Base-by-base conservation (phyloP, 2,888 invertebrate species). In the Cryptus viduatorius region DNA sequence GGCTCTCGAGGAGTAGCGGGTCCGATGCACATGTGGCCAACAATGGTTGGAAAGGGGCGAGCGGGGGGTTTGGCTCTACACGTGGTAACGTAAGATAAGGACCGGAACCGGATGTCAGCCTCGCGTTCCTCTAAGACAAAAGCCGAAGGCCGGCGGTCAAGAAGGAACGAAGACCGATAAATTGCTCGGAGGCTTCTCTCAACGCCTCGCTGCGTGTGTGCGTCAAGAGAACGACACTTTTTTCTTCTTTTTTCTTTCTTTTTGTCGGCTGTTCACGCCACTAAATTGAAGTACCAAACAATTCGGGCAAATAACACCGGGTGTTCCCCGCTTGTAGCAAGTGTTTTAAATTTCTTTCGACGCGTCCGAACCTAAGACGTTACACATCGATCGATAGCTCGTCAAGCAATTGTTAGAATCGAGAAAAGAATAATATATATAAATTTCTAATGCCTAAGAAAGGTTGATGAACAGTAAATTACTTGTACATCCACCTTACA, bases 61-160 rank as follows among this genome's bases (percentile, higher is more conserved):
- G 72, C 72, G 75, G 79, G 84, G 67, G 76, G 61, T 61, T 29
- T 67, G 72, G 16, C 44, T 44, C 86, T 86, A 86, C 89, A 90
- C 87, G 87, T 91, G 91, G 82, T 90, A 90, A 91, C 87, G 85
- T 86, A 87, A 91, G 91, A 92, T 91, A 92, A 92, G 89, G 86
- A 88, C 91, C 91, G 92, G 92, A 92, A 92, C 89, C 91, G 91
- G 92, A 92, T 92, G 91, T 84, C 82, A 48, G 72, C 68, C 76
- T 53, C 80, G 61, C 53, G 85, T 53, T 81, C 85, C 82, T 77
- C 77, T 86, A 86, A 90, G 87, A 90, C 90, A 91, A 90, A 90
- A 88, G 87, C 77, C 85, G 71, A 82, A 79, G 79, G 82, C 79
- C 65, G 53, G 76, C 67, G 83, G 86, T 72, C 83, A 86, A 19